These are phyloP conservation scores for Notospermus geniculatus DNA, from an alignment of 1,140 invertebrate species.

Conservation along the genomic window DNA sequence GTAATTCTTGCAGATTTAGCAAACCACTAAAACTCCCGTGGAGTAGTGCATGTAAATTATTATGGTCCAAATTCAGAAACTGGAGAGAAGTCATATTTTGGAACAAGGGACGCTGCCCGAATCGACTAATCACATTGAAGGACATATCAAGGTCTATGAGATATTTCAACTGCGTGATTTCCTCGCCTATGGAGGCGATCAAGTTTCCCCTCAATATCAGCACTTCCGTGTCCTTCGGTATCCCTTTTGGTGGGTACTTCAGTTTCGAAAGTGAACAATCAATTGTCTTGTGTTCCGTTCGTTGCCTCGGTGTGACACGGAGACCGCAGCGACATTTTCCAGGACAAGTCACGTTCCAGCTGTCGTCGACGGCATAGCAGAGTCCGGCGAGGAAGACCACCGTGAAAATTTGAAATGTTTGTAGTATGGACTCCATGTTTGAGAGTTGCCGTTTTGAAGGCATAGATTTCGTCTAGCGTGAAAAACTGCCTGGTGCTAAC, in stretches of 20 bases:
- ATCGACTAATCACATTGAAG: constrained; percentile 29
- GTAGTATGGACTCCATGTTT: too few species aligned
- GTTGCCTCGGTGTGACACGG: constrained; percentile 7
- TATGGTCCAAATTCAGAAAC: constrained; percentile 35
- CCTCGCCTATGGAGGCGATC: constrained; percentile 26
- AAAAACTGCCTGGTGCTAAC: too few species aligned
- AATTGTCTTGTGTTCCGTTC: constrained; percentile 26
- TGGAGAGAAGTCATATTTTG: constrained; percentile 30
- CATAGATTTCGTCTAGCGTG: too few species aligned
- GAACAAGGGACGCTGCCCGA: constrained; percentile 34
- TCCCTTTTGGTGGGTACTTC: constrained; percentile 23
- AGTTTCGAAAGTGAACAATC: constrained; percentile 35
- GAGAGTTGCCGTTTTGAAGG: too few species aligned
- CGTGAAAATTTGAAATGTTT: too few species aligned
- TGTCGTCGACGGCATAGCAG: not conserved
- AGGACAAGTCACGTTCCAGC: constrained; percentile 19
- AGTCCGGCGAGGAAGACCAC: too few species aligned
- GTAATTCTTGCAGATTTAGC: constrained; percentile 31
- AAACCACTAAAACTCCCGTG: constrained; percentile 42
- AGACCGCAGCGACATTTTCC: constrained; percentile 23
- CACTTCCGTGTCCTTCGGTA: constrained; percentile 35
- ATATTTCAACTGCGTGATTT: constrained; percentile 25
- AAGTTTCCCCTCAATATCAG: constrained; percentile 36
- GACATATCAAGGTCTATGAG: constrained; percentile 38
- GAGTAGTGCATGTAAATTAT: constrained; percentile 30